Evolutionary conservation across 1,140 invertebrate genomes (phyloP).

Genomic region (Anastrepha ludens): DNA sequence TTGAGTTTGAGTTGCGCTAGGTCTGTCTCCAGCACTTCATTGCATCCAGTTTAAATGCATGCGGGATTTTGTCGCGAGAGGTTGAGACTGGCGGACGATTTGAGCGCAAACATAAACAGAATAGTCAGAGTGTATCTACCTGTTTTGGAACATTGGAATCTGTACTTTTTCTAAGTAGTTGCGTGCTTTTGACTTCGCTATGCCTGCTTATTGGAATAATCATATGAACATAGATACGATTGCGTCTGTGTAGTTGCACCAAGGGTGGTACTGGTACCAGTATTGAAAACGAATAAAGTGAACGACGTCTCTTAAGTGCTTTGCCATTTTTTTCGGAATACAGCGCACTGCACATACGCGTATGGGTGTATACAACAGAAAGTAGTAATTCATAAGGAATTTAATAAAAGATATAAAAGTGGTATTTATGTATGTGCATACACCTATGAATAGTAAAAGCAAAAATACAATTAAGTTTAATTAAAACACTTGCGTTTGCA

Average conservation of each 20-base stretch:
- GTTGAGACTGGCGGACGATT: constrained; percentile 71
- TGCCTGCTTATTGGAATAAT: background rate
- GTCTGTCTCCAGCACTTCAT: background rate
- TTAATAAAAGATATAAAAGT: background rate
- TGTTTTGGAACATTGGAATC: constrained; percentile 55
- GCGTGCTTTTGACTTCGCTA: background rate
- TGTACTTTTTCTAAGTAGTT: constrained; percentile 54
- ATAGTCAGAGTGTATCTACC: background rate
- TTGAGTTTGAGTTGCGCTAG: background rate
- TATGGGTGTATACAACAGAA: background rate
- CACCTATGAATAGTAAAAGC: background rate
- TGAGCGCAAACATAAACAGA: no score
- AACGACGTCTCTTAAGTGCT: background rate
- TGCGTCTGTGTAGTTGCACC: background rate
- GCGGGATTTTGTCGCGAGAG: constrained; percentile 70
- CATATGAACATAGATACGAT: background rate
- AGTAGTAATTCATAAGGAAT: background rate
- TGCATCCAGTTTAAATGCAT: constrained; percentile 69
- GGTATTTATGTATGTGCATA: background rate
- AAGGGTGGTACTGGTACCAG: background rate
- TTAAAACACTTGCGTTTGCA: no score
- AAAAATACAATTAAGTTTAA: background rate
- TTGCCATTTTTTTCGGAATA: background rate
- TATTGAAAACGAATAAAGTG: background rate
- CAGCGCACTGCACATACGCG: no score